Evolutionary conservation across 2,888 invertebrate species (phyloP), one percentile per base, ranked within the genome.

Genomic region (Bugula neritina): DNA sequence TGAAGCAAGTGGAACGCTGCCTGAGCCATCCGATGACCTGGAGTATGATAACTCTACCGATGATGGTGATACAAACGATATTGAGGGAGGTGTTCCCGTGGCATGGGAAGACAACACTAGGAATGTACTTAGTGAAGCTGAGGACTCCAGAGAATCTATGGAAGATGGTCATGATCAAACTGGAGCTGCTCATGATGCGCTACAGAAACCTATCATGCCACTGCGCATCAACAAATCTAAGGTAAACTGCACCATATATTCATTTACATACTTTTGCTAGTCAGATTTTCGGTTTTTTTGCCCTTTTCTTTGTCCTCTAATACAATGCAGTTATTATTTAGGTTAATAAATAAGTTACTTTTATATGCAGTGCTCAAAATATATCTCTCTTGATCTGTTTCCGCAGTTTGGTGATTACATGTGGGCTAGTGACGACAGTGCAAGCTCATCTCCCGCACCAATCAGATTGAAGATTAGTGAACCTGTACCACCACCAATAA

Each of bases 101-200:
- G 27, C 63, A 63, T 63, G 63, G 63, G 63, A 63, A 63, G 34
- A 63, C n/a, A 63, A 63, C 63, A 63, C 25, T 31, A 5, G 10
- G 25, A 63, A 63, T 31, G 63, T 63, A 31, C 63, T 10, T 2
- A 63, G 63, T 31, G 63, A 63, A 31, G 63, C 31, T 10, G 29
- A 13, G 3, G 31, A 13, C 10, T 21, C 21, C 31, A 23, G 13
- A 17, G 55, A 17, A 5, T 27, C 27, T 13, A 29, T 31, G 17
- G 57, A 57, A n/a, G 23, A n/a, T 25, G 17, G 23, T n/a, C 5
- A 21, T 17, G 63, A 63, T 63, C 10, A 25, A 10, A 17, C 13
- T 34, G 63, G 31, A 17, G 34, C 31, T 13, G 34, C 27, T 13
- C 3, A 34, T 25, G 27, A 63, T n/a, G 2, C 2, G 13, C 13